Evolutionary conservation across 2,888 invertebrate genomes (phyloP), one percentile per base, ranked within the genome.

Genomic region (Belgica antarctica): DNA sequence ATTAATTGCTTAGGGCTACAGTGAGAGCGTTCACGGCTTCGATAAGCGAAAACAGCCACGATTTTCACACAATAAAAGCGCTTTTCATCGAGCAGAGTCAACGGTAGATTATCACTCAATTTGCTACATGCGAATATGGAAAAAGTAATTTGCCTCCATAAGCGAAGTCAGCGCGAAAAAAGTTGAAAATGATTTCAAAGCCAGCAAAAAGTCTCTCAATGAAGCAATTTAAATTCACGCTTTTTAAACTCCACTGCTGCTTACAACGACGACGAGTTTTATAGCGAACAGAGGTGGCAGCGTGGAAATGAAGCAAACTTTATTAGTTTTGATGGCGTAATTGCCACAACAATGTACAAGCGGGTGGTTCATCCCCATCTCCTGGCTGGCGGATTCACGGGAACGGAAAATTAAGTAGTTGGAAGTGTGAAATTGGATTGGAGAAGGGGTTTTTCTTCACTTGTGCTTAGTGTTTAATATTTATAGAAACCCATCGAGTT

Each of bases 221-320:
- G 57, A 68, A 68, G 68, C 57, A 68, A 68, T 68, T 68, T 68
- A 47, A 25, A 68, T 57, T 52, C 57, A 27, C 19, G n/a, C 24
- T 27, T 57, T 68, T 52, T 68, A 52, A 52, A 52, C 52, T 52
- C 52, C 17, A 17, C 52, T 61, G 25, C 10, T 61, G 25, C 61
- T 24, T 61, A 2, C 19, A 19, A 15, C 10, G 2, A n/a, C 12
- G 41, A 41, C n/a, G 41, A 52, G 17, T 52, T 52, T 17, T 22
- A 52, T 3, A 10, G 22, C 22, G 22, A 52, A n/a, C 19, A 3
- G 57, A 59, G 59, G 59, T 27, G 27, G 59, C 59, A 59, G 15
- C 25, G n/a, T 59, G 59, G 25, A 59, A 59, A 59, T 59, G 59
- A 59, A 27, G 59, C 59, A 59, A 7, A 59, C 27, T 59, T 62